Conservation (phyloP, 2,113 vertebrate genomes). For the Petromus typicus region DNA sequence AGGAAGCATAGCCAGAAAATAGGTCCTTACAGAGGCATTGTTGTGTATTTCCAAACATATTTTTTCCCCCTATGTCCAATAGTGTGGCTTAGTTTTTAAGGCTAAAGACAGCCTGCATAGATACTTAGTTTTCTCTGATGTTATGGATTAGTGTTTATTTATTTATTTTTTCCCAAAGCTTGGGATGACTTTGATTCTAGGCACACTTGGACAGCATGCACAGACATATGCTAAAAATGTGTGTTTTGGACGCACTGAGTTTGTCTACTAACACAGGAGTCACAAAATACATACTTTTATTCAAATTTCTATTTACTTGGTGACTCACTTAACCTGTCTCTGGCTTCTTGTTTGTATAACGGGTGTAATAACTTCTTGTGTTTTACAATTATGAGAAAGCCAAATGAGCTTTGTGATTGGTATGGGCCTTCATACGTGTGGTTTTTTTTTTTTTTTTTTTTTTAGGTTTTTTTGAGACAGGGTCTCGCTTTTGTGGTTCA, state of each 20-base stretch:
- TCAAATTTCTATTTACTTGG: background rate
- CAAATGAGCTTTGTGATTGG: background rate
- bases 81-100: conserved; percentile 49
- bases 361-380: background rate
- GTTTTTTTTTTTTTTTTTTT: too few species aligned
- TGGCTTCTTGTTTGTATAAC: background rate
- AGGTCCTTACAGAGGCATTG: background rate
- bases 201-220: background rate
- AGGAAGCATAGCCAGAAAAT: background rate
- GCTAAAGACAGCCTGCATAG: background rate
- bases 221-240: background rate
- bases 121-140: background rate
- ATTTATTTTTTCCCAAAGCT: conserved; percentile 8
- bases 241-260: background rate
- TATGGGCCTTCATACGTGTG: too few species aligned
- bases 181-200: conserved; percentile 45
- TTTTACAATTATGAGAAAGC: background rate
- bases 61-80: background rate
- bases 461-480: too few species aligned
- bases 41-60: background rate
- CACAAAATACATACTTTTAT: background rate
- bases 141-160: background rate
- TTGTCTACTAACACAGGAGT: background rate
- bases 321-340: background rate
- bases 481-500: too few species aligned